Conservation (phyloP, 2,113 vertebrate species). For the Ptyas mucosa region DNA sequence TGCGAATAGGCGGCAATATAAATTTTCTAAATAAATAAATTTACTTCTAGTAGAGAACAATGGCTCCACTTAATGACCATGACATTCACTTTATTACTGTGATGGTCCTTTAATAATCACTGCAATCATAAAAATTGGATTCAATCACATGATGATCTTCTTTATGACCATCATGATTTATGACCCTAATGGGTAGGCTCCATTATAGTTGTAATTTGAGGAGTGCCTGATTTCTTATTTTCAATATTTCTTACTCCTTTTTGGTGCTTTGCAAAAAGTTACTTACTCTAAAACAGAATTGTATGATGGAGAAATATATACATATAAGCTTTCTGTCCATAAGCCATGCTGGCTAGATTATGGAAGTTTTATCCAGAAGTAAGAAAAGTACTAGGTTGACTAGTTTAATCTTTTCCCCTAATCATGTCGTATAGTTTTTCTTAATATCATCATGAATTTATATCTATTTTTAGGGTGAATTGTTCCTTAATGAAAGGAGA, state of each 20-base stretch:
- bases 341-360: not conserved
- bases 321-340: not conserved
- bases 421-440: not conserved
- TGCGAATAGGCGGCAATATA: no score
- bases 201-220: not conserved
- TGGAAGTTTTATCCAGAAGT: not conserved
- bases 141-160: not conserved
- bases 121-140: not conserved
- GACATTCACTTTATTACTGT: not conserved
- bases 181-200: not conserved
- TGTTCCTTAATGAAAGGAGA: constrained; percentile 76
- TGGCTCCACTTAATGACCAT: not conserved
- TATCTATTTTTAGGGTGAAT: constrained; percentile 71
- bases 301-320: not conserved
- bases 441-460: not conserved
- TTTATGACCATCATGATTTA: not conserved
- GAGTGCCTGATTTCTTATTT: not conserved
- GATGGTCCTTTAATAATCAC: not conserved
- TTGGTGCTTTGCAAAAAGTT: not conserved
- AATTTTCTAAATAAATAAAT: not conserved
- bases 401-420: not conserved
- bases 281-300: not conserved
- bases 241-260: not conserved
- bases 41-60: not conserved
- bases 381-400: not conserved